A percentile compares a stretch with the other conserved stretches of the same genome.
These are phyloP conservation scores for Erebia epiphron DNA, from an alignment of 2,888 invertebrate species.

Conservation along the genomic window DNA sequence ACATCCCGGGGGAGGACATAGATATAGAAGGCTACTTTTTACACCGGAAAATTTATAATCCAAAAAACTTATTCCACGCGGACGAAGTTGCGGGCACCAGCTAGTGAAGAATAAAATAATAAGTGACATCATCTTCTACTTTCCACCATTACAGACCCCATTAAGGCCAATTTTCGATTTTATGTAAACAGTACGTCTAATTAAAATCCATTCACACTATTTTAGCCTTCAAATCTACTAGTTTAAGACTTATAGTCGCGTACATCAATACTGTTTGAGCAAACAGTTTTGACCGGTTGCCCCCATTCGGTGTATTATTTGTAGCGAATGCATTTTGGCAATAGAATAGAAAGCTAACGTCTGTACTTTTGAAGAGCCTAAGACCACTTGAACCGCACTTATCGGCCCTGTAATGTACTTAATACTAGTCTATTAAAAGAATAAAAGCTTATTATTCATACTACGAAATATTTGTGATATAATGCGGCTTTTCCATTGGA, in stretches of 20 bases:
- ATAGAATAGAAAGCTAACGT: conserved; percentile 8
- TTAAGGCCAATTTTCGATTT: conserved; percentile 17
- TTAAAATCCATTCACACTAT: background rate
- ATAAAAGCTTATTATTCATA: background rate
- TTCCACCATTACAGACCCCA: conserved; percentile 11
- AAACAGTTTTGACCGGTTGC: conserved; percentile 16
- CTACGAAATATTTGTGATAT: background rate
- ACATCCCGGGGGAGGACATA: too few relatives aligned
- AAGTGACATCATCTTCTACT: background rate
- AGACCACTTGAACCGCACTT: background rate
- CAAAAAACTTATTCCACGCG: too few relatives aligned
- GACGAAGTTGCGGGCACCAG: too few relatives aligned
- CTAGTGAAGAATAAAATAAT: background rate
- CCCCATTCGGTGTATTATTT: conserved; percentile 10
- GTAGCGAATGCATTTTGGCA: conserved; percentile 13
- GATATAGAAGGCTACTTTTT: too few relatives aligned
- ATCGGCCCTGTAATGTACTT: background rate
- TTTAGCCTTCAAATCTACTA: background rate
- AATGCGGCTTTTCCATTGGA: background rate
- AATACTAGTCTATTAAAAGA: too few relatives aligned
- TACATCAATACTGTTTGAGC: background rate
- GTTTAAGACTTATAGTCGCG: background rate
- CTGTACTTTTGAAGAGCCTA: background rate
- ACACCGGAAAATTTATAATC: too few relatives aligned
- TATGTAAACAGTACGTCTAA: background rate